Base-by-base conservation (phyloP, 1,140 invertebrate species). In the Anoplophora glabripennis region DNA sequence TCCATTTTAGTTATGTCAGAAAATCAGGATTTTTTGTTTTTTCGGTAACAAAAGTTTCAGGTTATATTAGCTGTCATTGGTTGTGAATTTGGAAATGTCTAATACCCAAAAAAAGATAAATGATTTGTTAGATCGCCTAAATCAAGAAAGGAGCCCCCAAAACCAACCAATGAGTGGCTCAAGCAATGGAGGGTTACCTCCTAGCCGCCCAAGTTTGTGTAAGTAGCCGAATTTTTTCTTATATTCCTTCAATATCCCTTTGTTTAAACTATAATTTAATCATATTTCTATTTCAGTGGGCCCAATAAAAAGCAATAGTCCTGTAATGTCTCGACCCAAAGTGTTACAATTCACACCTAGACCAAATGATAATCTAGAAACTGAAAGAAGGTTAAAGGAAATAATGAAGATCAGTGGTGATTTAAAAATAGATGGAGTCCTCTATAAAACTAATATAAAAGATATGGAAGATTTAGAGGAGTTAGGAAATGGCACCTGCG, bases 401-500 rank as follows among this genome's bases (percentile, higher is more conserved):
- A 80, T 81, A 37, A 79, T 79, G 77, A 73, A 75, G 67, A 86
- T 88, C 77, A 93, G 89, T 72, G 93, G 93, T 45, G 88, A 93
- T 61, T 75, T 96, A 35, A 93, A 83, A 61, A 89, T 96, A 53
- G 84, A 91, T 70, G 89, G 88, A 0, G 76, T 85, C 67, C 84
- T 86, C 70, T 92, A 92, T 79, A 83, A 86, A 33, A 92, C 90
- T n/a, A 85, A 89, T 61, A 89, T 94, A 67, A 85, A 88, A 67
- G 93, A 97, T 71, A 80, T 97, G 68, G 86, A 93, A 69, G 85
- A 92, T 67, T 76, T 96, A 35, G 92, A 93, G 7, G 94, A 97
- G 75, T 79, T 98, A 42, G 96, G 96, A 55, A 93, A 92, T 76
- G 96, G 96, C 4, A 97, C 94, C 7, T 98, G 93, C 77, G 95